phyloP scores from a whole-genome alignment of 2,888 invertebrate species.

The Limnephilus marmoratus region DNA sequence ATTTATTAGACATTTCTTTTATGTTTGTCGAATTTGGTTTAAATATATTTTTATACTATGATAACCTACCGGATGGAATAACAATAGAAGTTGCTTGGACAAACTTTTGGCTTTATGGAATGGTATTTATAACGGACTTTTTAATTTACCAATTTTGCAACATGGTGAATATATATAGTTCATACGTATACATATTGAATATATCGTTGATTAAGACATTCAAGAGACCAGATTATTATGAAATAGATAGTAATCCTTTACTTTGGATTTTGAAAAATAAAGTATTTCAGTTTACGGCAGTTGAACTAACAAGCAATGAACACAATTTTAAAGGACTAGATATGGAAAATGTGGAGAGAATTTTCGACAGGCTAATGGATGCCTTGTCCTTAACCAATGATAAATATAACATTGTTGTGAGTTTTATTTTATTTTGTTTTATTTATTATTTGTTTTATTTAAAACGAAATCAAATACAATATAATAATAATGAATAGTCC shows the following conservation, averaged over 20 bases:
- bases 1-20: neutral
- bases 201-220: neutral
- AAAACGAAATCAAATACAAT: neutral
- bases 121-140: neutral
- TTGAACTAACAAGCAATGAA: neutral
- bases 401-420: neutral
- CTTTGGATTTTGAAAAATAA: neutral
- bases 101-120: neutral
- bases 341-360: neutral
- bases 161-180: neutral
- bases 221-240: neutral
- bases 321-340: neutral
- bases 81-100: neutral
- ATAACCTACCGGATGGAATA: neutral
- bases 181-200: neutral
- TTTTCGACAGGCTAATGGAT: neutral
- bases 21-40: neutral
- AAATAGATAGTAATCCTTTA: neutral
- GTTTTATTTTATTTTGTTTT: too few relatives aligned
- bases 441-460: neutral
- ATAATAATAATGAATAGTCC: neutral
- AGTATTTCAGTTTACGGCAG: neutral
- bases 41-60: neutral
- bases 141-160: neutral
- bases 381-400: neutral